Evolutionary conservation across 2,888 invertebrate genomes (phyloP), one percentile per base, ranked within the genome.

Genomic region (Pterostichus madidus): DNA sequence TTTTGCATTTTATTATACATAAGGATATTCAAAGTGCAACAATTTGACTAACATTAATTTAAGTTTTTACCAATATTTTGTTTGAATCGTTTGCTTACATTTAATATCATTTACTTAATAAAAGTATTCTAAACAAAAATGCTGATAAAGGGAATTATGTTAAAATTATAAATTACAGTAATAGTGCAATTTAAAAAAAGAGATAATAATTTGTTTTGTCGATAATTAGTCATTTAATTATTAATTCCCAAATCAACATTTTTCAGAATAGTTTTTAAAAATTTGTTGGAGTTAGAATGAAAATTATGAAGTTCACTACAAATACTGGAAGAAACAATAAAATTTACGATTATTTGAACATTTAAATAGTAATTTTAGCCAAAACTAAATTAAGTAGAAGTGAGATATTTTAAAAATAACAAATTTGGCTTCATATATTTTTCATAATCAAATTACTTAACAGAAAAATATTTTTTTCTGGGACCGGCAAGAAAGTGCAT

Each of bases 1-100:
- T 71, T 80, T 80, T 73, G 71, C 53, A 39, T 53, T 46, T 68
- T 17, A 68, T 80, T 73, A 80, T 80, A 80, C 80, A 80, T 80
- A 80, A 49, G 64, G 64, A 35, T 53, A 68, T 52, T 24, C 80
- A 78, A 13, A 52, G 80, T 80, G 80, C 80, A 80, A 80, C 80
- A 80, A 80, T 73, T 80, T 71, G 24, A 64, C 79, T 79, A 79
- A 52, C n/a, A 52, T 13, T 53, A 53, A 76, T 35, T 44, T 76
- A 59, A 24, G 17, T 76, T n/a, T 76, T 35, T 35, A 53, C 15
- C 49, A 76, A 68, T 68, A 13, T 31, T 53, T 49, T 17, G n/a
- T 76, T 53, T n/a, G 24, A 24, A 24, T 24, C 24, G 39, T 44
- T 46, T 17, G 15, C 8, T 46, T 31, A 73, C 39, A 73, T 24